Evolutionary conservation across 2,113 vertebrate species (phyloP).

Genomic region (Leucoraja erinaceus): DNA sequence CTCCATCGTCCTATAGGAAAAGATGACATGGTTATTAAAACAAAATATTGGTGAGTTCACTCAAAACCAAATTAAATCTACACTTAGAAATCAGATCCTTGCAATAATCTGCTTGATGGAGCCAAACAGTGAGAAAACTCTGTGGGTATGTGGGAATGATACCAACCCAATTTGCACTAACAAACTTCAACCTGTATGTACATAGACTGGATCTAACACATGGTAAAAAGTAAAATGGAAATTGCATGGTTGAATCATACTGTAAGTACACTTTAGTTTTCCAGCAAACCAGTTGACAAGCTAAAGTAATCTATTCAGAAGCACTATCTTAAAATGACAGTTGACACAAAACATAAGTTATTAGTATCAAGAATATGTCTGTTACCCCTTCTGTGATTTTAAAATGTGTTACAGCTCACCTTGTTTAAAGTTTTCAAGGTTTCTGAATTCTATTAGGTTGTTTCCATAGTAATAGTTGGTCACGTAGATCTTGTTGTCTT

Average conservation of each 20-base stretch:
- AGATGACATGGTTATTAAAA: neutral
- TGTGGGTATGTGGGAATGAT: neutral
- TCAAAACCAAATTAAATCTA: neutral
- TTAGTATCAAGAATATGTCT: neutral
- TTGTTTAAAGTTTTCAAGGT: conserved; percentile 92
- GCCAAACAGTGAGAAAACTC: neutral
- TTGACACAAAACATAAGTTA: neutral
- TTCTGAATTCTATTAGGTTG: conserved; percentile 90
- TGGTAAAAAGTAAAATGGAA: neutral
- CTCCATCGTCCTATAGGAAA: conserved; percentile 79
- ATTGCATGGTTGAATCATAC: neutral
- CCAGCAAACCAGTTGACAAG: neutral
- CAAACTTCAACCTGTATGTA: neutral
- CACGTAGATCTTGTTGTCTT: conserved; percentile 82
- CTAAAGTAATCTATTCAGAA: neutral
- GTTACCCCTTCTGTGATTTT: neutral
- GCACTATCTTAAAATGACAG: neutral
- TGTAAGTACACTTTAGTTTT: neutral
- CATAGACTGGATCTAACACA: neutral
- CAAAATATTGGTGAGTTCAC: neutral
- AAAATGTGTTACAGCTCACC: conserved; percentile 54
- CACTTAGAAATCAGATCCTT: neutral
- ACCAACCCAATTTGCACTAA: neutral
- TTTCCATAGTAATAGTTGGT: conserved; percentile 98
- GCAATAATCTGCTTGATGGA: neutral